Percentiles rank a stretch among this genome's conserved stretches.
Conservation (phyloP, 2,113 vertebrate species). For the Mohoua ochrocephala region DNA sequence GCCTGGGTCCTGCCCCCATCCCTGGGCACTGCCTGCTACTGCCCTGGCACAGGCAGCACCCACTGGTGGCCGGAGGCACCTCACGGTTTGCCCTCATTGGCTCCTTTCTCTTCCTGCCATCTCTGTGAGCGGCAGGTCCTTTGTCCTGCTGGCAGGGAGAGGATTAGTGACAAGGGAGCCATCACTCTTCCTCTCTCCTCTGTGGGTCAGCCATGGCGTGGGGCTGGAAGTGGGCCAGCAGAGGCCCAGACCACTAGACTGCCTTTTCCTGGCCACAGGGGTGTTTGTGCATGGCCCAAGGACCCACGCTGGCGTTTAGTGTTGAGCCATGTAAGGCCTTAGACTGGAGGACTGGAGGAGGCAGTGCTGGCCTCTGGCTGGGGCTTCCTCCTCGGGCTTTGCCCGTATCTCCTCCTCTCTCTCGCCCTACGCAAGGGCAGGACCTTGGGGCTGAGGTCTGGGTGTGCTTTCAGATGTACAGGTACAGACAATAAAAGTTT, state of each 20-base stretch:
- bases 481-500: background rate
- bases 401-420: background rate
- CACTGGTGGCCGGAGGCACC: background rate
- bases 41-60: background rate
- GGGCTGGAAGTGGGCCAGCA: background rate
- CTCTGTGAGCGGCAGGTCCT: background rate
- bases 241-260: background rate
- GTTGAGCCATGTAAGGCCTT: background rate
- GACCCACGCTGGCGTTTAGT: fast-evolving
- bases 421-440: background rate
- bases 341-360: background rate
- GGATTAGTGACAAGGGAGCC: background rate
- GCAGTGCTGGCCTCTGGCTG: fast-evolving
- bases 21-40: background rate
- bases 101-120: background rate
- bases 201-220: fast-evolving
- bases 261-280: background rate
- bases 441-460: background rate
- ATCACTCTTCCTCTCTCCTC: background rate
- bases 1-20: background rate
- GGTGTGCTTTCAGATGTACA: background rate
- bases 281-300: background rate
- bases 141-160: background rate
- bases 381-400: background rate
- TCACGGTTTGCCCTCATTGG: background rate